Percentiles rank a stretch among this genome's conserved stretches.
Evolutionary conservation across 2,113 vertebrate species (phyloP).

Genomic region (Fulica atra): DNA sequence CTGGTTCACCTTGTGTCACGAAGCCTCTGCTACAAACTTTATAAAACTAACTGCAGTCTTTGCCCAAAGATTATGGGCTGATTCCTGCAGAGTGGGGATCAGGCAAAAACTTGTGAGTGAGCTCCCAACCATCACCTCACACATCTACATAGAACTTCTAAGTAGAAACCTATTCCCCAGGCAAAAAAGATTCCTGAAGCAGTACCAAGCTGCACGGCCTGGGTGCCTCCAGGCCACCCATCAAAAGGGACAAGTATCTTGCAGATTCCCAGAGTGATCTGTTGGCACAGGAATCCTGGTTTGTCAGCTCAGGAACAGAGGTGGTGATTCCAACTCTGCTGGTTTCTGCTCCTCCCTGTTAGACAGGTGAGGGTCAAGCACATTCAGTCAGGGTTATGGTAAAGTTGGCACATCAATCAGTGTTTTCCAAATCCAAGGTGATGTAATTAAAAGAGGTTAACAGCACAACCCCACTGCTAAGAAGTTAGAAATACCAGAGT

Average conservation of each 20-base stretch:
- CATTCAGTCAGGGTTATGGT: not conserved
- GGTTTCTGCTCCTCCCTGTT: not conserved
- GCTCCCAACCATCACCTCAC: not conserved
- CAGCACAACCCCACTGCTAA: not conserved
- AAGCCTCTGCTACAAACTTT: not conserved
- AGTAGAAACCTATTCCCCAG: not conserved
- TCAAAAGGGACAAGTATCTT: not conserved
- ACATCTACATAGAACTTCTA: rapidly evolving
- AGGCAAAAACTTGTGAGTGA: not conserved
- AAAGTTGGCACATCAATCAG: not conserved
- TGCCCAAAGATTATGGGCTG: not conserved
- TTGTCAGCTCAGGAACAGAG: not conserved
- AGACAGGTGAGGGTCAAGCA: not conserved
- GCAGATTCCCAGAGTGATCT: not conserved
- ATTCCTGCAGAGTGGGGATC: not conserved
- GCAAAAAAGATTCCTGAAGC: not conserved
- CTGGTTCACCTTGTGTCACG: not conserved
- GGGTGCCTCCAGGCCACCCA: not conserved
- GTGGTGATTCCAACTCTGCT: not conserved
- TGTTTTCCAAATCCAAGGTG: not conserved
- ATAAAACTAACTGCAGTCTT: not conserved
- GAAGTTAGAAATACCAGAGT: not conserved
- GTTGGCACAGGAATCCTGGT: not conserved
- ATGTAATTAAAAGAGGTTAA: not conserved
- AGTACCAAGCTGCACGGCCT: not conserved